A percentile compares a stretch with the other conserved stretches of the same genome.
Conservation (phyloP, 92 coral and sea anemone genomes). For the Bergia sp. region DNA sequence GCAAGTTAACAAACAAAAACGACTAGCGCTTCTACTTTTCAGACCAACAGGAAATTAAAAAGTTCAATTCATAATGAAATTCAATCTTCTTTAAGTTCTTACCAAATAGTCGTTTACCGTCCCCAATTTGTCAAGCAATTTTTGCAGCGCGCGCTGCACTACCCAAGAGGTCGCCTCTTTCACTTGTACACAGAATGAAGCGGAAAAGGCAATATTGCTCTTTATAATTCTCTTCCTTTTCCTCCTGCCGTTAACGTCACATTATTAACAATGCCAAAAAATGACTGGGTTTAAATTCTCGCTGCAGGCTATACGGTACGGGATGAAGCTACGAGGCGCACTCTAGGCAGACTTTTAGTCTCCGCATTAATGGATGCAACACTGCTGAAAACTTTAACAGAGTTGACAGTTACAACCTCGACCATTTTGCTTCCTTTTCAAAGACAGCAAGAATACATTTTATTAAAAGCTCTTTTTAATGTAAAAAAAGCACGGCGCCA, state of each 20-base stretch:
- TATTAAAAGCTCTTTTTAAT: neutral
- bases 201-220: constrained; percentile 7
- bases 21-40: neutral
- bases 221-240: constrained; percentile 17
- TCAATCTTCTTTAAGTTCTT: constrained; percentile 30
- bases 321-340: neutral
- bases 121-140: constrained; percentile 14
- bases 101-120: neutral
- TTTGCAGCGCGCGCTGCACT: neutral
- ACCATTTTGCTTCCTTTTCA: neutral
- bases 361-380: neutral
- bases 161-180: neutral
- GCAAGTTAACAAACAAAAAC: constrained; percentile 26
- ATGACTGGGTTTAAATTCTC: constrained; percentile 2
- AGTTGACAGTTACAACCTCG: constrained; percentile 15
- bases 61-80: constrained; percentile 17
- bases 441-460: neutral
- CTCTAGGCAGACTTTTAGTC: neutral
- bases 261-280: constrained; percentile 21
- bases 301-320: constrained; percentile 18
- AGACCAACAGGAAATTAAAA: constrained; percentile 22
- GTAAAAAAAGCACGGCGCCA: neutral
- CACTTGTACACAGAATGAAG: neutral
- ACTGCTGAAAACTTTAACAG: neutral
- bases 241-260: constrained; percentile 32